Evolutionary conservation across 37 sponge, comb jelly and placozoan genomes (phyloP), one percentile per base, ranked within the genome.

Genomic region (Lycopodina hypogea): DNA sequence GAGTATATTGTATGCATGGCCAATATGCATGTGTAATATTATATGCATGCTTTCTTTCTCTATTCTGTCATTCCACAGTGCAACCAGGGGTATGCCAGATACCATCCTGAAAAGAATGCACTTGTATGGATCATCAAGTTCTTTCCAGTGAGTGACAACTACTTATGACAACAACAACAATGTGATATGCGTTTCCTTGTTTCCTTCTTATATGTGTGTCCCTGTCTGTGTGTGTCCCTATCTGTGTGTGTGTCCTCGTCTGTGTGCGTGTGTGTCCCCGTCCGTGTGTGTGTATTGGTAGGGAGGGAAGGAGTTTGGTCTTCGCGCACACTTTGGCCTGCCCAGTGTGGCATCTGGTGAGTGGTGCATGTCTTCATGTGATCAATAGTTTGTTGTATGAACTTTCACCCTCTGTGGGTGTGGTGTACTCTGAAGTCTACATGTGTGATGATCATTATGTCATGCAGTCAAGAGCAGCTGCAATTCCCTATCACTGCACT

Each of bases 281-380:
- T 9, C 21, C 3, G 21, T 24, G 14, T 72, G 24, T 66, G 12
- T 83, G 52, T 50, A 9, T 65, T 17, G n/a, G n/a, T 39, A 97
- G 97, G 97, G 97, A 50, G 97, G 97, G 1, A 88, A 72, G 59
- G 97, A 97, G 68, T 97, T 81, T 90, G 87, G 84, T 8, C 85
- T 97, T 65, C 72, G 94, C 59, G 97, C 97, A 71, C 97, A 97
- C 60, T 97, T 97, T 75, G 92, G 97, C 38, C 86, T 97, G n/a
- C 97, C 97, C 23, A 91, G 92, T 87, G 92, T 97, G 30, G 86
- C 85, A 26, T 75, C 88, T 64, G 93, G 93, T 93, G 37, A 63
- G 89, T 32, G 1, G 40, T 19, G 50, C 2, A 8, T 67, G 37
- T 35, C 36, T 18, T 35, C 7, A 32, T 67, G 21, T 34, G 30